phyloP scores from a whole-genome alignment of 2,113 vertebrate genomes.

The Pycnonotus jocosus region DNA sequence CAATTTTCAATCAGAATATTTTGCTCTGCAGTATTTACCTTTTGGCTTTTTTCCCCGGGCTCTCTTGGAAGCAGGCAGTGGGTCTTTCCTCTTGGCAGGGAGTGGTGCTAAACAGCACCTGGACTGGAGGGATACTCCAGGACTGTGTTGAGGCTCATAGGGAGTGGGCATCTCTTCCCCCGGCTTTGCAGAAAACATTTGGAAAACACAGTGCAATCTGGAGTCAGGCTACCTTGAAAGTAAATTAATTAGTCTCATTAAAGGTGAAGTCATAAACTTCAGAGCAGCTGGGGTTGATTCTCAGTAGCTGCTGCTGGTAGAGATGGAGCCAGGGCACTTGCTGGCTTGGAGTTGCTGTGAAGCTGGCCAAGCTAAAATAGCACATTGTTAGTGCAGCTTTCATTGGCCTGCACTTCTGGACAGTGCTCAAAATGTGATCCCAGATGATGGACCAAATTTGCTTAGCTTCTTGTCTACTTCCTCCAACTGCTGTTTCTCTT shows the following conservation, averaged over 20 bases:
- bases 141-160: accelerated
- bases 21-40: neutral
- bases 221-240: constrained; percentile 5
- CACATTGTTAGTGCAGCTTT: neutral
- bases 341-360: neutral
- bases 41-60: neutral
- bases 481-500: neutral
- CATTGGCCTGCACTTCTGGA: accelerated
- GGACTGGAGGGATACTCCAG: neutral
- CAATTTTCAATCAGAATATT: neutral
- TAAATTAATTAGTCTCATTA: constrained; percentile 30
- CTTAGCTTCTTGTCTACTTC: neutral
- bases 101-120: neutral
- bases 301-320: neutral
- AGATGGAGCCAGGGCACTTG: neutral
- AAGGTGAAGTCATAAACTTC: neutral
- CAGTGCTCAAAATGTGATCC: neutral
- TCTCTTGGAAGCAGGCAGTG: neutral
- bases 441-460: neutral
- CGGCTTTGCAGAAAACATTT: neutral
- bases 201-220: neutral
- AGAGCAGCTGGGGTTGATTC: neutral
- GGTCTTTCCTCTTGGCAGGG: neutral
- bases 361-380: neutral
- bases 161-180: accelerated